These are phyloP conservation scores for Steinernema carpocapsae DNA, from an alignment of 2,888 invertebrate species.

Conservation along the genomic window DNA sequence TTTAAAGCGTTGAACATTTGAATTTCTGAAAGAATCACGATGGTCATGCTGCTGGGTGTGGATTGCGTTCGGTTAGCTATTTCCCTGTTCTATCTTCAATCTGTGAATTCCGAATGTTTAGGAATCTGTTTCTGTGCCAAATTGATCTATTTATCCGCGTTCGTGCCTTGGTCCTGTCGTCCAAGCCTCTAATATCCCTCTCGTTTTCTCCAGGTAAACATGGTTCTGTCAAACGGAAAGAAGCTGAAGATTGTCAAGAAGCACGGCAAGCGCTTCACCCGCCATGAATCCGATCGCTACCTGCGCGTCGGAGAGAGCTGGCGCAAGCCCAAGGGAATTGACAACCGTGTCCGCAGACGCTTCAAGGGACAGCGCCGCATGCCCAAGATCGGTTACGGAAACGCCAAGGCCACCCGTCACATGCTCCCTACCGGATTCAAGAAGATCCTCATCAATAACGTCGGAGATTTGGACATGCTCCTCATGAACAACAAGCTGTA, in stretches of 20 bases:
- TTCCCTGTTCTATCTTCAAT: too few species aligned
- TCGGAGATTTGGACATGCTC: slow-evolving; percentile 90
- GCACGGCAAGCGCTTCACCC: slow-evolving; percentile 94
- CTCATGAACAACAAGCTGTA: slow-evolving; percentile 98
- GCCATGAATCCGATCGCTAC: slow-evolving; percentile 92
- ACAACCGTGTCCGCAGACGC: slow-evolving; percentile 96
- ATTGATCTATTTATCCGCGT: too few species aligned
- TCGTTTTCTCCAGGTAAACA: slow-evolving; percentile 44
- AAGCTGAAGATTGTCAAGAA: slow-evolving; percentile 92
- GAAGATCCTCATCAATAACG: slow-evolving; percentile 89
- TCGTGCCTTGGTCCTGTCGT: too few species aligned
- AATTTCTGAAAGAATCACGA: too few species aligned
- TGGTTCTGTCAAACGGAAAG: slow-evolving; percentile 72
- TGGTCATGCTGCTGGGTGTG: too few species aligned
- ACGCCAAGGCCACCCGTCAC: slow-evolving; percentile 89
- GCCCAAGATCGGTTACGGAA: slow-evolving; percentile 99
- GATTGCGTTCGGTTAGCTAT: too few species aligned
- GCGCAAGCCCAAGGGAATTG: slow-evolving; percentile 99
- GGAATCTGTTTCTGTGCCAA: too few species aligned
- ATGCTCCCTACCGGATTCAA: slow-evolving; percentile 97
- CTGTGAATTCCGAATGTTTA: too few species aligned
- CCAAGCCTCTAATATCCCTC: too few species aligned
- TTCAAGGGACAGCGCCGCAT: slow-evolving; percentile 99
- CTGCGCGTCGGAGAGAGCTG: slow-evolving; percentile 75
- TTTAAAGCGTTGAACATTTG: too few species aligned